A percentile compares a stretch with the other conserved stretches of the same genome.
Evolutionary conservation across 2,113 vertebrate genomes (phyloP).

Genomic region (Bubalus kerabau): DNA sequence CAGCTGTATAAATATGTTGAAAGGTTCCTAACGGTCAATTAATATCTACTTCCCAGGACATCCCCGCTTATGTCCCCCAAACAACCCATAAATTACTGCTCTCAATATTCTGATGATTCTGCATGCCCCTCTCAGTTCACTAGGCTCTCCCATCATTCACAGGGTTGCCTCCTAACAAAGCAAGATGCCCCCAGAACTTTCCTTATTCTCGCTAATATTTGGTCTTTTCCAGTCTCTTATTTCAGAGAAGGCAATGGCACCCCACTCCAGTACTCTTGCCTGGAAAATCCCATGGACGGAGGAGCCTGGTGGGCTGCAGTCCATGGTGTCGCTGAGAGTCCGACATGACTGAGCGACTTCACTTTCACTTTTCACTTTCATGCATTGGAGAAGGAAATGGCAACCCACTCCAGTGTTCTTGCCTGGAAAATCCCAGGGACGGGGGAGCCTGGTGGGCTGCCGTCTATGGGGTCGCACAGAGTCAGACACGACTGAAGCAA

Average conservation of each 20-base stretch:
- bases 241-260: not conserved
- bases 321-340: no score
- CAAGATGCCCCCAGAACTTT: not conserved
- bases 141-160: not conserved
- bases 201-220: not conserved
- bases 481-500: no score
- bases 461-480: no score
- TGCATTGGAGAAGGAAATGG: no score
- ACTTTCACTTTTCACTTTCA: no score
- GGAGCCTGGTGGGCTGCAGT: no score
- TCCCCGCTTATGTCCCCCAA: fast-evolving
- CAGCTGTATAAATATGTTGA: not conserved
- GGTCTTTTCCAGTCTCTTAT: not conserved
- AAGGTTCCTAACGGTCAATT: not conserved
- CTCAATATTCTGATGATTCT: not conserved
- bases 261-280: no score
- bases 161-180: not conserved
- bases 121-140: not conserved
- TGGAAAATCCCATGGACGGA: no score
- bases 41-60: not conserved
- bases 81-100: not conserved
- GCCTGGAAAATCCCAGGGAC: no score
- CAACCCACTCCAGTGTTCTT: no score
- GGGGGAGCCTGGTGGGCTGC: no score
- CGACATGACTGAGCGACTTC: no score